Percentiles rank a stretch among this genome's conserved stretches.
phyloP scores from a whole-genome alignment of 2,888 invertebrate genomes.

The Hemithea aestivaria region DNA sequence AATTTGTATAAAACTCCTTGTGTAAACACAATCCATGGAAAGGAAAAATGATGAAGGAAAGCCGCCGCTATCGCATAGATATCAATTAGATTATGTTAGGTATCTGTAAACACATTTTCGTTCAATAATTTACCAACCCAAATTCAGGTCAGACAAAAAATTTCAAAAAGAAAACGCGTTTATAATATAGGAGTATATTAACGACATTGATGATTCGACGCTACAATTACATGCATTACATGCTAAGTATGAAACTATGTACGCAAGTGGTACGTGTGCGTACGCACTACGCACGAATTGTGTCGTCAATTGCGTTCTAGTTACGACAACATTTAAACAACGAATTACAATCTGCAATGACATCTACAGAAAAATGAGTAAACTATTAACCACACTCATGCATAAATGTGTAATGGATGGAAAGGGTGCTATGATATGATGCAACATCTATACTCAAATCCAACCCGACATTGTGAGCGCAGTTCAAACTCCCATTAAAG shows the following conservation, averaged over 20 bases:
- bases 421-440: slow-evolving; percentile 39
- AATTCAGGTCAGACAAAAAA: slow-evolving; percentile 22
- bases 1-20: slow-evolving; percentile 17
- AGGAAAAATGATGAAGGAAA: slow-evolving; percentile 46
- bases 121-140: slow-evolving; percentile 39
- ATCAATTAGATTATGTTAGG: slow-evolving; percentile 16
- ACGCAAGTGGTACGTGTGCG: slow-evolving; percentile 25
- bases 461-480: slow-evolving; percentile 65
- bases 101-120: slow-evolving; percentile 9
- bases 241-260: slow-evolving; percentile 36
- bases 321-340: slow-evolving; percentile 5
- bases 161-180: background rate
- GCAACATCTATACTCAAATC: slow-evolving; percentile 33
- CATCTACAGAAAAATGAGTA: slow-evolving; percentile 9
- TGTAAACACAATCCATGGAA: slow-evolving; percentile 72
- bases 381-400: slow-evolving; percentile 74
- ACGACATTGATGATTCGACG: slow-evolving; percentile 26
- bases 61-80: slow-evolving; percentile 28
- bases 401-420: slow-evolving; percentile 51
- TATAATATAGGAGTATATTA: no score
- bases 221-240: slow-evolving; percentile 54
- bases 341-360: background rate
- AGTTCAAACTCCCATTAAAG: slow-evolving; percentile 44
- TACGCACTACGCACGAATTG: slow-evolving; percentile 1
- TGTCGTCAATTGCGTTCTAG: slow-evolving; percentile 1